Conservation (phyloP, 64 coral and sea anemone genomes). For the Astreopora myriophthalma region DNA sequence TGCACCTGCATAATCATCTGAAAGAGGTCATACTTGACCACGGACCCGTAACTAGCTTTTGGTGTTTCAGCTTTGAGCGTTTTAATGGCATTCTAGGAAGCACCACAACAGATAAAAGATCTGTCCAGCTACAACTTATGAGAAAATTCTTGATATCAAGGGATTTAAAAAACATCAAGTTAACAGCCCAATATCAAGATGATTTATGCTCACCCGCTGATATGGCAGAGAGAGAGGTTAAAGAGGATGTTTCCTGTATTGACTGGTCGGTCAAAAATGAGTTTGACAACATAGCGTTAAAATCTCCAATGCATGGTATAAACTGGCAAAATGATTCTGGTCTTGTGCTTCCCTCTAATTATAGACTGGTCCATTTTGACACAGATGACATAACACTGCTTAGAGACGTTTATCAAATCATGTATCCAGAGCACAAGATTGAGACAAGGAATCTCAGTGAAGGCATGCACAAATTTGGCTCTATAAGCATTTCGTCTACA, state of each 20-base stretch:
- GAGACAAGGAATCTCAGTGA: background rate
- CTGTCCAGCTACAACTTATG: conserved; percentile 42
- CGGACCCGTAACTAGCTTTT: conserved; percentile 48
- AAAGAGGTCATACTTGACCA: conserved; percentile 38
- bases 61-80: conserved; percentile 65
- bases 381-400: conserved; percentile 35
- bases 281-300: conserved; percentile 42
- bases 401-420: conserved; percentile 39
- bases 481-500: conserved; percentile 32
- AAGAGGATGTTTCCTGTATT: too few species aligned
- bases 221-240: too few species aligned
- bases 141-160: background rate
- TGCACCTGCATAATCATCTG: conserved; percentile 38
- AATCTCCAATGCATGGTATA: conserved; percentile 27
- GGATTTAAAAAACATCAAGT: background rate
- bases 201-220: background rate
- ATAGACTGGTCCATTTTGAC: conserved; percentile 52
- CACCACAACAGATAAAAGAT: conserved; percentile 37
- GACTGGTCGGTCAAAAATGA: conserved; percentile 9
- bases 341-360: conserved; percentile 13
- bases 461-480: conserved; percentile 61
- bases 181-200: background rate
- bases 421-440: background rate
- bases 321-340: conserved; percentile 59
- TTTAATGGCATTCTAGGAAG: conserved; percentile 38